Evolutionary conservation across 2,888 invertebrate genomes (phyloP).

Genomic region (Galerucella pusilla): DNA sequence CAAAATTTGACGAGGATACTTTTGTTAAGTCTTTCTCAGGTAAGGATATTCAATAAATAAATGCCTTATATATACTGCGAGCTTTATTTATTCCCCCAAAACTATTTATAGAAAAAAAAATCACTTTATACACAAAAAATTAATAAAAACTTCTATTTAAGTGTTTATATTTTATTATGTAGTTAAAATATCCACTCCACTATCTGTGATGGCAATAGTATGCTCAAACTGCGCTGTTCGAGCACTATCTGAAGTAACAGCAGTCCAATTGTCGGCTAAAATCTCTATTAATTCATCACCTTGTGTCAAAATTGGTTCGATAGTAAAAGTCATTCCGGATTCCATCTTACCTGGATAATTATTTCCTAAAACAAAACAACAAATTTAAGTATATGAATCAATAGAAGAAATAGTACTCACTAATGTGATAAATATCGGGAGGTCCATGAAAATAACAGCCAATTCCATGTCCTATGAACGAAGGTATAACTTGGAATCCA

Average conservation of each 20-base stretch:
- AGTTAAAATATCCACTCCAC: constrained; percentile 85
- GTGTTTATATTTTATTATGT: neutral
- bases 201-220: constrained; percentile 84
- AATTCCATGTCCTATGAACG: constrained; percentile 93
- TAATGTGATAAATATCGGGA: constrained; percentile 88
- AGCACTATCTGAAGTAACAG: constrained; percentile 82
- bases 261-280: constrained; percentile 93
- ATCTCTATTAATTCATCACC: constrained; percentile 76
- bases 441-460: constrained; percentile 92
- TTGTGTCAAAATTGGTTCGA: constrained; percentile 89
- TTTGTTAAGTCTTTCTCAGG: constrained; percentile 17
- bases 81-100: neutral
- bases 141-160: neutral
- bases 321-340: constrained; percentile 94
- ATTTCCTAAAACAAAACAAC: constrained; percentile 67
- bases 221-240: constrained; percentile 93
- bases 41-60: constrained; percentile 23
- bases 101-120: too few relatives aligned
- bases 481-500: constrained; percentile 78
- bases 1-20: constrained; percentile 1
- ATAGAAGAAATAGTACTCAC: constrained; percentile 67
- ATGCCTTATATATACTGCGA: constrained; percentile 1
- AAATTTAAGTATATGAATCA: neutral
- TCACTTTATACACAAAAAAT: neutral
- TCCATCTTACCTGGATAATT: constrained; percentile 77